Conservation (phyloP, 2,113 vertebrate genomes). For the Galemys pyrenaicus region DNA sequence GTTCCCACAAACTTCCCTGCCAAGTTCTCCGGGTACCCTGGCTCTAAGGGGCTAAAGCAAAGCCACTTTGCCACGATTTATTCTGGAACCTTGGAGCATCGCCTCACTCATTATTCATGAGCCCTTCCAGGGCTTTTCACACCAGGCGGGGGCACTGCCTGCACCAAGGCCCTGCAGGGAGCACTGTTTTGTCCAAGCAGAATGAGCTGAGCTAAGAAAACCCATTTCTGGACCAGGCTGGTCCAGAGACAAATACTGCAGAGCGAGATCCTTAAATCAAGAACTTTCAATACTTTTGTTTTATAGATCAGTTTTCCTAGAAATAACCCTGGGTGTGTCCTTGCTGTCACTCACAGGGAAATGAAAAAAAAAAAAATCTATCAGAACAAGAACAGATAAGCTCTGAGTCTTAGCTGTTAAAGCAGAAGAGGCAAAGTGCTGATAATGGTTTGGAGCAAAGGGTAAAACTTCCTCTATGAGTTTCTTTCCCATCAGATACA, state of each 20-base stretch:
- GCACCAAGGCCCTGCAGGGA: fast-evolving
- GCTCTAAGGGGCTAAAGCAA: not conserved
- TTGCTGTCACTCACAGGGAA: fast-evolving
- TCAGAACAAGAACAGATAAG: not conserved
- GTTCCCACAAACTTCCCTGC: not conserved
- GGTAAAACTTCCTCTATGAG: not conserved
- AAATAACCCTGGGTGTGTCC: not conserved
- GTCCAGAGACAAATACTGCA: not conserved
- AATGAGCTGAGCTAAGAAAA: not conserved
- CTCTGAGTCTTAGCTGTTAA: not conserved
- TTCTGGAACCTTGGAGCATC: slow-evolving; percentile 2
- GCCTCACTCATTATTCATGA: slow-evolving; percentile 13
- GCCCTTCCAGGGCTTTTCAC: not conserved
- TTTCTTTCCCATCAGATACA: not conserved
- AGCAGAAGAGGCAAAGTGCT: not conserved
- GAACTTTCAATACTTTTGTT: not conserved
- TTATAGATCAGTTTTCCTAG: not conserved
- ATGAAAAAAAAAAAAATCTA: not conserved
- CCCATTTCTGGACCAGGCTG: not conserved
- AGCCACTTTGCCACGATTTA: not conserved
- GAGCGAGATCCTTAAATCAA: not conserved
- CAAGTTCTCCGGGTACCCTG: not conserved
- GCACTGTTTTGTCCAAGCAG: not conserved
- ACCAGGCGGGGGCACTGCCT: not conserved
- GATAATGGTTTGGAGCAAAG: fast-evolving